Evolutionary conservation across 2,113 vertebrate species (phyloP).

Genomic region (Heloderma charlesbogerti): DNA sequence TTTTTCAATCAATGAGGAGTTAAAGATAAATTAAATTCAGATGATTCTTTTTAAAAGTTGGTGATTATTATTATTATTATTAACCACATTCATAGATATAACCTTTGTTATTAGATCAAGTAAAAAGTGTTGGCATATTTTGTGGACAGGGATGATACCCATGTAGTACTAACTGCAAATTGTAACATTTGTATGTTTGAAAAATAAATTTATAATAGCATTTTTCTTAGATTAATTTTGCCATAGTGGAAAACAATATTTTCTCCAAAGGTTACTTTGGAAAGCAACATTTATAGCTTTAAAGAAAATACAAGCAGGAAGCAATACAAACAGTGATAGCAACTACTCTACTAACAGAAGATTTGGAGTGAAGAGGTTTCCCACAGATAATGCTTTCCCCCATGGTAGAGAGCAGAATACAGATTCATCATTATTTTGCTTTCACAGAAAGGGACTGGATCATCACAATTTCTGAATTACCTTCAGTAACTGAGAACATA

Average conservation of each 20-base stretch:
- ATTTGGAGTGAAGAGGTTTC: background rate
- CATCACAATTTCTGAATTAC: slow-evolving; percentile 16
- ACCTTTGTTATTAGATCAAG: background rate
- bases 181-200: background rate
- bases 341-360: background rate
- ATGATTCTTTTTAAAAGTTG: background rate
- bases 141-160: background rate
- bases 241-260: background rate
- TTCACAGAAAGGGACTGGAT: background rate
- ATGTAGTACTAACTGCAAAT: background rate
- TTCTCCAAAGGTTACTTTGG: background rate
- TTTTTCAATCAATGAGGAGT: background rate
- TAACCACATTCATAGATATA: too few relatives aligned
- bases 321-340: background rate
- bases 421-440: slow-evolving; percentile 21
- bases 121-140: background rate
- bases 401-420: slow-evolving; percentile 10
- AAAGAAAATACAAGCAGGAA: slow-evolving; percentile 4
- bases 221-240: background rate
- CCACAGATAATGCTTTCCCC: background rate
- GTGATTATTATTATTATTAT: too few relatives aligned
- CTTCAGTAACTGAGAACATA: slow-evolving; percentile 15
- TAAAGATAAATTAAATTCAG: background rate
- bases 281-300: background rate
- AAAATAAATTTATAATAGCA: background rate